Evolutionary conservation across 2,113 vertebrate species (phyloP).

Genomic region (Eubucco bourcierii): DNA sequence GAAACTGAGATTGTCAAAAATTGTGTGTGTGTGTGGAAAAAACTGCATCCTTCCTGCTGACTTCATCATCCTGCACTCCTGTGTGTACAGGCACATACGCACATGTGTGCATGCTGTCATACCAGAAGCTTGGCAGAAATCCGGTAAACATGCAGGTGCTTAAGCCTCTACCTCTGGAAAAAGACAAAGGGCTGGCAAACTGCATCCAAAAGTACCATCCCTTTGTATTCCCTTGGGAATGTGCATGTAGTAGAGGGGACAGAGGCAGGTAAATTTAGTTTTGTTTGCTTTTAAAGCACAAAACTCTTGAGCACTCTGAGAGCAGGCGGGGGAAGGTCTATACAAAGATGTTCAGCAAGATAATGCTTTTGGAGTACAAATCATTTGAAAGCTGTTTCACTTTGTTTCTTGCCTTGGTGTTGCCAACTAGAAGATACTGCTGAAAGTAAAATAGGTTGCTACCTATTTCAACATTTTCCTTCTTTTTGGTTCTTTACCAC

Average conservation of each 20-base stretch:
- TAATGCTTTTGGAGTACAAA: neutral
- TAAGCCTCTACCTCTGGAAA: neutral
- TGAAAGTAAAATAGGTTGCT: neutral
- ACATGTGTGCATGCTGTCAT: neutral
- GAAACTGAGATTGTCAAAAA: neutral
- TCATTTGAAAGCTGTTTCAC: neutral
- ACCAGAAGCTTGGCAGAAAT: neutral
- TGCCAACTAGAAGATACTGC: neutral
- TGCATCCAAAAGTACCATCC: neutral
- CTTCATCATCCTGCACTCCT: neutral
- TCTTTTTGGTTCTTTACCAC: neutral
- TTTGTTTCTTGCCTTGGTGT: neutral
- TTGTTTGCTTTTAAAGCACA: neutral
- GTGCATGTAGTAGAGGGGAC: neutral
- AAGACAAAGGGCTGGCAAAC: neutral
- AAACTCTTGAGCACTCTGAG: neutral
- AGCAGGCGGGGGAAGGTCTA: neutral
- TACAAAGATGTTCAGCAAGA: neutral
- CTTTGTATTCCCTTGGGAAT: neutral
- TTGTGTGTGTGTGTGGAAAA: neutral
- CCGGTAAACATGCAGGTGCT: neutral
- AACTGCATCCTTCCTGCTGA: neutral
- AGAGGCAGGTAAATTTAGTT: neutral
- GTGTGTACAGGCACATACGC: fast-evolving
- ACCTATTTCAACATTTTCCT: neutral